Evolutionary conservation across 2,888 invertebrate species (phyloP).

Genomic region (Ophion costatus): DNA sequence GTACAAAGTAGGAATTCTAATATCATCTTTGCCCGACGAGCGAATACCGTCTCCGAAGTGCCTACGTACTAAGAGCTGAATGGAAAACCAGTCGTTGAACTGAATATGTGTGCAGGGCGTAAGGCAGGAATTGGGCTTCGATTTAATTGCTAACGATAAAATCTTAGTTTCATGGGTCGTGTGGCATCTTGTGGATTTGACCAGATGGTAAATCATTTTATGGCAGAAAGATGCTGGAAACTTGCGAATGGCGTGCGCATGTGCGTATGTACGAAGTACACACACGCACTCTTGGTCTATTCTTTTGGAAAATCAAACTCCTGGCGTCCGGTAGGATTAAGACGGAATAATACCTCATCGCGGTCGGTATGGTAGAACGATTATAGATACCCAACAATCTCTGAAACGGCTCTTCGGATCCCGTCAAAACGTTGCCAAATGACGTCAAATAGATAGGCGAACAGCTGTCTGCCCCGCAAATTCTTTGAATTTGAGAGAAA

Average conservation of each 20-base stretch:
- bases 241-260: background rate
- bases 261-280: background rate
- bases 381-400: too few species aligned
- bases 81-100: slow-evolving; percentile 19
- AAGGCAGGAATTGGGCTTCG: background rate
- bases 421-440: too few species aligned
- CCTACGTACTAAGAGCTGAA: background rate
- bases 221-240: slow-evolving; percentile 38
- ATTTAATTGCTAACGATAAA: background rate
- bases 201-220: slow-evolving; percentile 22
- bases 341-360: too few species aligned
- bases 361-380: too few species aligned
- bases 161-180: slow-evolving; percentile 31
- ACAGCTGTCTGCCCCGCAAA: too few species aligned
- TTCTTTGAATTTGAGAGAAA: too few species aligned
- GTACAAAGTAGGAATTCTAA: too few species aligned
- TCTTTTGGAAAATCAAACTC: slow-evolving; percentile 66
- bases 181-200: slow-evolving; percentile 12
- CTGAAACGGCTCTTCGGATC: too few species aligned
- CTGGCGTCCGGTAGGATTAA: slow-evolving; percentile 63
- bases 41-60: too few species aligned
- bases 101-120: background rate
- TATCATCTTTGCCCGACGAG: too few species aligned
- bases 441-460: too few species aligned
- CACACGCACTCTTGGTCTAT: slow-evolving; percentile 33